Conservation (phyloP, 1,140 invertebrate genomes). For the Drosophila obscura region DNA sequence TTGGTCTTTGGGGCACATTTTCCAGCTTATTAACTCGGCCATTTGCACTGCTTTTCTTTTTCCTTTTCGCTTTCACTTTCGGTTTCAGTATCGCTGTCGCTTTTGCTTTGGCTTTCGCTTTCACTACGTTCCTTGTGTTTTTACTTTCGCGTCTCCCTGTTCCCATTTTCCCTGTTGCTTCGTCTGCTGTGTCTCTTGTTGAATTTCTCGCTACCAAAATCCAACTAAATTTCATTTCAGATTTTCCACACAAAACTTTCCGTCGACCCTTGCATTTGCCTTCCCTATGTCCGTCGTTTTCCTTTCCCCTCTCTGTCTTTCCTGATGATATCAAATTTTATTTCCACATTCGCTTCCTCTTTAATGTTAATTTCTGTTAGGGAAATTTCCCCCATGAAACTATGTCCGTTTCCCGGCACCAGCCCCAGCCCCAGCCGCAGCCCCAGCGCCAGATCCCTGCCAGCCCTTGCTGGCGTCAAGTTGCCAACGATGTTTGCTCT, state of each 20-base stretch:
- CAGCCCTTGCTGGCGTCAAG: constrained; percentile 29
- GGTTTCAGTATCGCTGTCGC: neutral
- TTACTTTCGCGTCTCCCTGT: neutral
- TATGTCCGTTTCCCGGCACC: constrained; percentile 30
- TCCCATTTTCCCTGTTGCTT: neutral
- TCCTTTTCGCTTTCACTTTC: neutral
- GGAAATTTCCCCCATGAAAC: constrained; percentile 41
- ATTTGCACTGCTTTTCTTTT: constrained; percentile 39
- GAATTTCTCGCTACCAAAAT: neutral
- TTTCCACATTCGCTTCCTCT: constrained; percentile 44
- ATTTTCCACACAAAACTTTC: constrained; percentile 10
- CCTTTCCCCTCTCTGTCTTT: neutral
- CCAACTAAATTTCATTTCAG: constrained; percentile 22
- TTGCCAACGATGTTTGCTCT: constrained; percentile 46
- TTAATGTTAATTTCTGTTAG: constrained; percentile 46
- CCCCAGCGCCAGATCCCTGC: too few species aligned
- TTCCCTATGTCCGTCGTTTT: neutral
- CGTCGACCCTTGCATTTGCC: too few species aligned
- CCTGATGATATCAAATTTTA: constrained; percentile 30
- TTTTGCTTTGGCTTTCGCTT: neutral
- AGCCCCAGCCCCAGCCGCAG: too few species aligned
- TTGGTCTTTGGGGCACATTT: constrained; percentile 62
- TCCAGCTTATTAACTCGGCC: constrained; percentile 71
- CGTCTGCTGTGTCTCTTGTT: neutral
- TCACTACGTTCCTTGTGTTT: too few species aligned